phyloP scores from a whole-genome alignment of 2,113 vertebrate species.

The Sceloporus tristichus region DNA sequence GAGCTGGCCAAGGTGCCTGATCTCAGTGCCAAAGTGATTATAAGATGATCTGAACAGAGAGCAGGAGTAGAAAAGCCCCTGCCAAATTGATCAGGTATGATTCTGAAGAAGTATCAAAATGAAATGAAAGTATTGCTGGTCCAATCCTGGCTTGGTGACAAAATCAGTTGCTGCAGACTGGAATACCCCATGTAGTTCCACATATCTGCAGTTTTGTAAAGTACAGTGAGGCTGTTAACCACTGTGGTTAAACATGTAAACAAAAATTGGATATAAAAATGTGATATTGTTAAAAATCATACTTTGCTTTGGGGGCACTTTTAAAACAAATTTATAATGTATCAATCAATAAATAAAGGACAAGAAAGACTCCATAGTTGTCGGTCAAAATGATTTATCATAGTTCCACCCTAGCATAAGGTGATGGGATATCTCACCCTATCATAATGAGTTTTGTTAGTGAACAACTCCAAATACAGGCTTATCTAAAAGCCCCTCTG shows the following conservation, averaged over 20 bases:
- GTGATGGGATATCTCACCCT: too few relatives aligned
- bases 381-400: too few relatives aligned
- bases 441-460: too few relatives aligned
- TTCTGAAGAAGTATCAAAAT: constrained; percentile 55
- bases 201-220: constrained; percentile 56
- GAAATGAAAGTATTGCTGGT: constrained; percentile 27
- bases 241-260: background rate
- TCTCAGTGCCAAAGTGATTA: constrained; percentile 81
- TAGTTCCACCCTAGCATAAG: too few relatives aligned
- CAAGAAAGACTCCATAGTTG: too few relatives aligned
- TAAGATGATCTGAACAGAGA: constrained; percentile 75
- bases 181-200: constrained; percentile 67
- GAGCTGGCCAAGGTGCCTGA: constrained; percentile 79
- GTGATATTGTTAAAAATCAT: background rate
- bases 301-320: background rate
- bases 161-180: constrained; percentile 65
- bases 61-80: constrained; percentile 52
- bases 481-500: background rate
- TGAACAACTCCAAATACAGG: too few relatives aligned
- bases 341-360: too few relatives aligned
- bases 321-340: background rate
- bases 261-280: background rate
- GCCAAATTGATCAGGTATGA: constrained; percentile 77
- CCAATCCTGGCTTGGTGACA: constrained; percentile 65
- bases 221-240: constrained; percentile 69